Base-by-base conservation (phyloP, 2,888 invertebrate genomes). In the Panorpa germanica region DNA sequence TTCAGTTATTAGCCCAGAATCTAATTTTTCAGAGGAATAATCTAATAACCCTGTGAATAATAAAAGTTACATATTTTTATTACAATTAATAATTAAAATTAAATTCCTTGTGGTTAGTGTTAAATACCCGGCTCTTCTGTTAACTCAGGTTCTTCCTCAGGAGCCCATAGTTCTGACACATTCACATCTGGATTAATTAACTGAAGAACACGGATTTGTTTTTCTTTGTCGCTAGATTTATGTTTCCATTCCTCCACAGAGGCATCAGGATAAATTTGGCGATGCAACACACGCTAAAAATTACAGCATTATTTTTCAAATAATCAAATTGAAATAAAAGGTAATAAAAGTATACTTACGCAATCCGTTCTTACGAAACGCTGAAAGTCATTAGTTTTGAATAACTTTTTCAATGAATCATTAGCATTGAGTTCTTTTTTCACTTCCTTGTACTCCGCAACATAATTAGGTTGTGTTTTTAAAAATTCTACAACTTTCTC, bases 221-320 rank as follows among this genome's bases (percentile, higher is more conserved):
- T 61, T 39, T 68, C 67, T 34, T 50, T 53, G 3, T 46, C 43
- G 37, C 43, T 43, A 32, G 47, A 49, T 43, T 65, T 66, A 8
- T 46, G 45, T 36, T 55, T 56, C 57, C 60, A 69, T 42, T 70
- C 65, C 4, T 44, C 43, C 19, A 48, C 45, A 4, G 47, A 38
- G 2, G 69, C 65, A 38, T 67, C 48, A 10, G 72, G 70, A 48
- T 65, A 65, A 8, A 69, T 40, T 4, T 56, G 53, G 38, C 65
- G 53, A 39, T 65, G 69, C 1, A 61, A 57, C 15, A 64, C 43
- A 39, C 47, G 42, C 57, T 61, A 37, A 11, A 46, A 42, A 33
- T 10, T 31, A 33, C 33, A 31, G 12, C 9, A 25, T 18, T 19
- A 23, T 17, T 24, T 6, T 29, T 19, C n/a, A 26, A 31, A 32